A percentile compares a stretch with the other conserved stretches of the same genome.
phyloP scores from a whole-genome alignment of 37 sponge, comb jelly and placozoan genomes.

The Oopsacas minuta region DNA sequence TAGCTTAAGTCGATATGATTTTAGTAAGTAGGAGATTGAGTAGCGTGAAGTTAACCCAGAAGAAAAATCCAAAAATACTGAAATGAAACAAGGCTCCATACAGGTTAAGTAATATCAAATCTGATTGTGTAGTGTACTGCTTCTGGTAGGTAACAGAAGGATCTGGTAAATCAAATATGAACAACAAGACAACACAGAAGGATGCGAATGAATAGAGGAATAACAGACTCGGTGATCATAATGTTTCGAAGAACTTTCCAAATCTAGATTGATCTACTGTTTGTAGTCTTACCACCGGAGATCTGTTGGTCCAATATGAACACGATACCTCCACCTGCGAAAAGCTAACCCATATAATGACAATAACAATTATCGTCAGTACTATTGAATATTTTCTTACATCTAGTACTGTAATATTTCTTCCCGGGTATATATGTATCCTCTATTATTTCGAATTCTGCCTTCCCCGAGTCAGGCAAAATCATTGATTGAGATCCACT shows the following conservation, averaged over 20 bases:
- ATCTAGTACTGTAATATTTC: no score
- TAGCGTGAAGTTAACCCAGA: constrained; percentile 4
- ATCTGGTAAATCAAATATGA: constrained; percentile 5
- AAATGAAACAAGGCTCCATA: not conserved
- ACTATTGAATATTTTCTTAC: not conserved
- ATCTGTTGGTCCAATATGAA: not conserved
- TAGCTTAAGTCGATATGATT: not conserved
- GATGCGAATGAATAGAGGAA: not conserved
- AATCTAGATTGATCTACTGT: not conserved
- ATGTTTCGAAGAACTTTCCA: not conserved
- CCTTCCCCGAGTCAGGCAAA: no score
- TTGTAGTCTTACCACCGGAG: not conserved
- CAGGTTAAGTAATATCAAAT: not conserved
- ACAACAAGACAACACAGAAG: not conserved
- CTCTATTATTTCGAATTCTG: no score
- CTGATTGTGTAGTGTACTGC: not conserved
- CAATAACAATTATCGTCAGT: not conserved
- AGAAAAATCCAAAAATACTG: not conserved
- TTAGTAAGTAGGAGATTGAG: not conserved
- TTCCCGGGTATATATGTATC: no score
- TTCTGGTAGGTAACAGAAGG: not conserved
- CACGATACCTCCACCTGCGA: not conserved
- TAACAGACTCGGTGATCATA: not conserved
- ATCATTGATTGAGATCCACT: no score
- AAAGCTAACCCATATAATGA: not conserved